Base-by-base conservation (phyloP, 2,888 invertebrate species). In the Minunthozetes semirufus region DNA sequence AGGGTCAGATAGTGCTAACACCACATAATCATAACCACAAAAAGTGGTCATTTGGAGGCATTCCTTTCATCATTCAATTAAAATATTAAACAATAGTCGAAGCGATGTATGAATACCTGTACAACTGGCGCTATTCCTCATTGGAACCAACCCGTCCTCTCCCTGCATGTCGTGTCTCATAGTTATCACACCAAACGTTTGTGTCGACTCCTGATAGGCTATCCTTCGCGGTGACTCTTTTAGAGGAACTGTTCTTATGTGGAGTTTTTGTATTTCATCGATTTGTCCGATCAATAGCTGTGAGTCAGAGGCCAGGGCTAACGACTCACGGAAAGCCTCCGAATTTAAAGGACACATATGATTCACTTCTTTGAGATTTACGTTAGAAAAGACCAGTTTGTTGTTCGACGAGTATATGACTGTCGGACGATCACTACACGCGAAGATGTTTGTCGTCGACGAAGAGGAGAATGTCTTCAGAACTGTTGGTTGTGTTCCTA, bases 341-440 rank as follows among this genome's bases (percentile, higher is more conserved):
- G 98, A 92, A 84, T 98, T 95, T 25, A 99, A 85, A 0, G 95
- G 94, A 84, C 98, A 98, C 95, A 99, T 98, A 82, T 97, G 95
- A 81, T 93, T 93, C 0, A 99, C 85, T 78, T 85, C 83, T 75
- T 79, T 80, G n/a, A 80, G 68, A 63, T 80, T 85, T 59, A 85
- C 97, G 84, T 97, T 98, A n/a, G 96, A 96, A 84, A 97, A 97
- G 3, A 97, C 96, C 46, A 97, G 87, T 84, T 97, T 97, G 83
- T 96, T 94, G 85, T 97, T 97, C n/a, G 95, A 95, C 6, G 96
- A 97, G 85, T 98, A 99, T 79, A 99, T 97, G 17, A 99, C 98
- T 0, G 98, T 97, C 0, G 98, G 98, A 72, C 98, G 88, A 84
- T 99, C 98, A 0, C 96, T 97, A 83, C 99, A 99, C 27, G 97